Evolutionary conservation across 2,797 vertebrate species (phyloP).

Genomic region (Cuculus canorus): DNA sequence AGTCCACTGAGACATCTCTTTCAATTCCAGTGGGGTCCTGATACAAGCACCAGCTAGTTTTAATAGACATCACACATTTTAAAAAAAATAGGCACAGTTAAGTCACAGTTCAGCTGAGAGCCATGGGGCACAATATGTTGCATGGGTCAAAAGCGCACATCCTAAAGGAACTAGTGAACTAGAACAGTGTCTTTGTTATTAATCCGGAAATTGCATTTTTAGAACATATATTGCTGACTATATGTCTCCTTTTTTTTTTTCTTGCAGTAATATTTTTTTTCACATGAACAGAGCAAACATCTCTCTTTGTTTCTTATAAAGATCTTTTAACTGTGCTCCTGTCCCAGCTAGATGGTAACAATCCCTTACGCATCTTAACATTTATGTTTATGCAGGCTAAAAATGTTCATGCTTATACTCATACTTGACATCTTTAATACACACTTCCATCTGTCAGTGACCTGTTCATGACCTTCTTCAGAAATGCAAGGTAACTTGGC

Average conservation of each 20-base stretch:
- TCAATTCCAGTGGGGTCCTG: conserved; percentile 74
- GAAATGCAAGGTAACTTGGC: conserved; percentile 47
- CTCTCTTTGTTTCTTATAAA: conserved; percentile 54
- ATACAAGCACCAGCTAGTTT: conserved; percentile 73
- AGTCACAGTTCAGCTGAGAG: conserved; percentile 75
- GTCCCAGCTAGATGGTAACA: neutral
- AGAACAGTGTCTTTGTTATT: conserved; percentile 80
- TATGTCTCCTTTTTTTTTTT: conserved; percentile 61
- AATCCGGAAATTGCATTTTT: conserved; percentile 86
- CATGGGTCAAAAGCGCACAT: conserved; percentile 78
- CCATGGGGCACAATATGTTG: conserved; percentile 85
- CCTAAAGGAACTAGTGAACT: conserved; percentile 76
- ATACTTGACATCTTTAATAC: neutral
- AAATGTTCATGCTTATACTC: neutral
- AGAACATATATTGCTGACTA: conserved; percentile 80
- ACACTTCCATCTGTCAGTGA: neutral
- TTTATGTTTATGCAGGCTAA: neutral
- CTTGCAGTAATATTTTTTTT: conserved; percentile 58
- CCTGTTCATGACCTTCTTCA: conserved; percentile 27
- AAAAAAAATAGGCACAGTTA: conserved; percentile 74
- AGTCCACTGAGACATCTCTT: conserved; percentile 63
- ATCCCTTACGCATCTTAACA: conserved; percentile 24
- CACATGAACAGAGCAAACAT: conserved; percentile 63
- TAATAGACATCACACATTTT: conserved; percentile 77
- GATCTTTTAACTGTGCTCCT: conserved; percentile 21